These are phyloP conservation scores for Pollimyrus isidori DNA, from an alignment of 2,113 vertebrate genomes.

Conservation along the genomic window DNA sequence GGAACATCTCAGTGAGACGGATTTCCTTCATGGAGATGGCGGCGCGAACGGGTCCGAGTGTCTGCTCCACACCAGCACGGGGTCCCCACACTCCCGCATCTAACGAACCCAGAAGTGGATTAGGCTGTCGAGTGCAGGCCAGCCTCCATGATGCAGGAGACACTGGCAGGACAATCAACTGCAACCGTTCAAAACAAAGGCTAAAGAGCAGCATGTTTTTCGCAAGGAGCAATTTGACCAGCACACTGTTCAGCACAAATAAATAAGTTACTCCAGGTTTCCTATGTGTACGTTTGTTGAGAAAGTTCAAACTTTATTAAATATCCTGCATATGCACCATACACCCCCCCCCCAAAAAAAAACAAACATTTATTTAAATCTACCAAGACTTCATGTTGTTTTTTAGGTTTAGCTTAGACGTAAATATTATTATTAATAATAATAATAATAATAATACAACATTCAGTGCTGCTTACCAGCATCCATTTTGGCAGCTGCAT, in stretches of 20 bases:
- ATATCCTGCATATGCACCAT: neutral
- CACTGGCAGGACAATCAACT: too few relatives aligned
- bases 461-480: constrained; percentile 62
- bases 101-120: constrained; percentile 60
- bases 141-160: constrained; percentile 57
- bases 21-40: constrained; percentile 55
- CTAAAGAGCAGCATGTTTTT: neutral
- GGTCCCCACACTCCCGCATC: constrained; percentile 47
- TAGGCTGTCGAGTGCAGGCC: constrained; percentile 61
- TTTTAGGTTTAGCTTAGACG: neutral
- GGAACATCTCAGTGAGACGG: constrained; percentile 59
- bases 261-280: neutral
- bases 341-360: neutral
- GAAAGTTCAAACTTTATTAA: neutral
- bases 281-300: constrained; percentile 9
- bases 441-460: neutral
- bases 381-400: neutral
- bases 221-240: neutral
- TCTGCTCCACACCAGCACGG: constrained; percentile 37
- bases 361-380: neutral
- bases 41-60: constrained; percentile 41
- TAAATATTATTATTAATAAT: neutral
- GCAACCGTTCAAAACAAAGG: neutral
- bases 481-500: constrained; percentile 5
- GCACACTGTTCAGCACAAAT: neutral